Conservation (phyloP, 1,140 invertebrate species). For the Polypedilum vanderplanki region DNA sequence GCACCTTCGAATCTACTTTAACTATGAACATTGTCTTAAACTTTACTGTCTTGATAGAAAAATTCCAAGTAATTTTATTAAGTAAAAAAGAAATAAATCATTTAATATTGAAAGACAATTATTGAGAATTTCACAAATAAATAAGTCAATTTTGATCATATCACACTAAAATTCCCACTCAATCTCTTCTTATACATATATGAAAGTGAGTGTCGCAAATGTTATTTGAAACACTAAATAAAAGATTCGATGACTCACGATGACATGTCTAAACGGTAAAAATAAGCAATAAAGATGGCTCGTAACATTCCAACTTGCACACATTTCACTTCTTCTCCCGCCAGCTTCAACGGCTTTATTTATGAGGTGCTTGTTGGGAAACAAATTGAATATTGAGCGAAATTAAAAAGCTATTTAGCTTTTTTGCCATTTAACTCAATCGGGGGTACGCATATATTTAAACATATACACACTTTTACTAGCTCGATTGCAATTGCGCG, state of each 20-base stretch:
- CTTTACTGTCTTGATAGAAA: too few relatives aligned
- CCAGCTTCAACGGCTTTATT: neutral
- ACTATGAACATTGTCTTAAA: neutral
- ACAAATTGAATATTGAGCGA: conserved; percentile 19
- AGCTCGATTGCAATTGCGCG: neutral
- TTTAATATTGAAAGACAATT: conserved; percentile 3
- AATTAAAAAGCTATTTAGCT: conserved; percentile 27
- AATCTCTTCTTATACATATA: too few relatives aligned
- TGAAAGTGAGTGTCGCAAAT: too few relatives aligned
- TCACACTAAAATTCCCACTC: neutral
- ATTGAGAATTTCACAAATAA: neutral
- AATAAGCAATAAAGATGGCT: neutral
- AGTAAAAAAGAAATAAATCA: neutral
- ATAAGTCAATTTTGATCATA: neutral
- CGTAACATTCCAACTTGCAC: neutral
- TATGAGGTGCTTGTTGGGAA: conserved; percentile 9
- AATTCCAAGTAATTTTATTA: too few relatives aligned
- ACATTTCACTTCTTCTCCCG: neutral
- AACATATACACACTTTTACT: neutral
- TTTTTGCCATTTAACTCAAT: neutral
- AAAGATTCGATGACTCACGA: neutral
- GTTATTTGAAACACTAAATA: neutral
- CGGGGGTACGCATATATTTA: neutral
- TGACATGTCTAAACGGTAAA: conserved; percentile 2
- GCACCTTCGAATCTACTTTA: neutral